Percentiles rank a stretch among this genome's conserved stretches.
Conservation (phyloP, 1,140 invertebrate genomes). For the Cydia amplana region DNA sequence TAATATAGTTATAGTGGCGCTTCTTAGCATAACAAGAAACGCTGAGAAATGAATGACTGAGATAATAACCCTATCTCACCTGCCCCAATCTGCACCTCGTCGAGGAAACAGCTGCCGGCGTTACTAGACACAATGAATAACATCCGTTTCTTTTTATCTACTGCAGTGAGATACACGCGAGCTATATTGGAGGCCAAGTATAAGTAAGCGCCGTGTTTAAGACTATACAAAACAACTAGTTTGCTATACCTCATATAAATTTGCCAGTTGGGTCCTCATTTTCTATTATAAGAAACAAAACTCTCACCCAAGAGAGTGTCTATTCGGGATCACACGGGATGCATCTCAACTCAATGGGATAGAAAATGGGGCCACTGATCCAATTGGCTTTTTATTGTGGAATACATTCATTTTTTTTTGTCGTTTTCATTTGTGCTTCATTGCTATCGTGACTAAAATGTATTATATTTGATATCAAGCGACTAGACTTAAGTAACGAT, state of each 20-base stretch:
- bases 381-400: background rate
- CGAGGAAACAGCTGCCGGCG: constrained; percentile 9
- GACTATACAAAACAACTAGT: no score
- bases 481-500: background rate
- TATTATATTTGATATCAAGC: background rate
- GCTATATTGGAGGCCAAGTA: background rate
- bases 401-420: no score
- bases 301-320: background rate
- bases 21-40: background rate
- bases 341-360: background rate
- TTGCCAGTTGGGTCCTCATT: no score
- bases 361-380: background rate
- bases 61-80: constrained; percentile 15
- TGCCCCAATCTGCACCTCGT: constrained; percentile 13
- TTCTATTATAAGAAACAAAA: no score
- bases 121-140: constrained; percentile 15
- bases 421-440: background rate
- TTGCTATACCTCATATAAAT: no score
- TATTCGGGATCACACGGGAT: background rate
- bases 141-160: constrained; percentile 21
- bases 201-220: no score
- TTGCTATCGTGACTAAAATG: background rate
- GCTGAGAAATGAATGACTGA: background rate
- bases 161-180: background rate
- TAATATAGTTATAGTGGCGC: background rate